phyloP scores from a whole-genome alignment of 1,140 invertebrate species.

The Littorina saxatilis region DNA sequence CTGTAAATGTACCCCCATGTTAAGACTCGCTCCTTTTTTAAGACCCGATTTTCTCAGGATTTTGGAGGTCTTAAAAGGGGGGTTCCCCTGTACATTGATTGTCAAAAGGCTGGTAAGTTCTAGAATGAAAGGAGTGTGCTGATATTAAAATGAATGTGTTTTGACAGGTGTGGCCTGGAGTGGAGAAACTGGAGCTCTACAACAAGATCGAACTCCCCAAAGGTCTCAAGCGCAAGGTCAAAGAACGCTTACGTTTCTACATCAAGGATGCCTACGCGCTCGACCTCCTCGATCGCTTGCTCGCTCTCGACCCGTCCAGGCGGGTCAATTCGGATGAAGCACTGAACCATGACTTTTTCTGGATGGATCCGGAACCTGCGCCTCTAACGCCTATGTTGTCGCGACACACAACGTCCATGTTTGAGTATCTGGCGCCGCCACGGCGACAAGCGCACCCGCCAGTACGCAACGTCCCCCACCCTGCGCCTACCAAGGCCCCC shows the following conservation, averaged over 20 bases:
- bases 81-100: no score
- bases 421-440: slow-evolving; percentile 94
- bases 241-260: slow-evolving; percentile 92
- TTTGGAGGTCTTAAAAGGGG: no score
- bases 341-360: slow-evolving; percentile 98
- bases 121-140: no score
- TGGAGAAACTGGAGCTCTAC: slow-evolving; percentile 94
- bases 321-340: slow-evolving; percentile 94
- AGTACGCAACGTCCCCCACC: slow-evolving; percentile 43
- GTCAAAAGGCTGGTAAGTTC: no score
- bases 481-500: slow-evolving; percentile 46
- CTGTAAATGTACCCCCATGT: no score
- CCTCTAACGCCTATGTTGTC: slow-evolving; percentile 95
- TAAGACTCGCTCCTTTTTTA: no score
- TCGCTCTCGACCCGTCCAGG: slow-evolving; percentile 94
- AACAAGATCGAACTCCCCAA: slow-evolving; percentile 93
- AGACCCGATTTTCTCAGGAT: no score
- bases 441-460: slow-evolving; percentile 61
- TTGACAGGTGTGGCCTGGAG: slow-evolving; percentile 90
- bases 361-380: slow-evolving; percentile 94
- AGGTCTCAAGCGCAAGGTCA: slow-evolving; percentile 93
- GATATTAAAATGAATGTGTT: no score
- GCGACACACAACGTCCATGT: slow-evolving; percentile 96
- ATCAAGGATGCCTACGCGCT: slow-evolving; percentile 95
- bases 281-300: slow-evolving; percentile 93